Evolutionary conservation across 2,888 invertebrate genomes (phyloP), one percentile per base, ranked within the genome.

Genomic region (Diadegma fenestrale): DNA sequence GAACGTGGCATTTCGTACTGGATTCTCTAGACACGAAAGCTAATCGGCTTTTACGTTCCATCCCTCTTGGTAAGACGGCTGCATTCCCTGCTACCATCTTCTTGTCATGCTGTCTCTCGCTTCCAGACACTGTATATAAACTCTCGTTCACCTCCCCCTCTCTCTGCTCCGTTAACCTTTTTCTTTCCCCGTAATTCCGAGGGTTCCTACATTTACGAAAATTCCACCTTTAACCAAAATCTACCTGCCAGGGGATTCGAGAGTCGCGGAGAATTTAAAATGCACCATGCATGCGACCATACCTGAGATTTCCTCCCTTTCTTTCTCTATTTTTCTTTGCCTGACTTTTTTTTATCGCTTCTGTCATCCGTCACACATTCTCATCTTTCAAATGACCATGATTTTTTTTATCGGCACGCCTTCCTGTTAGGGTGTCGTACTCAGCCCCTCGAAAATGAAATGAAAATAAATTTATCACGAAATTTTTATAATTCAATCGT

Each of bases 21-120:
- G 64, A 82, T 82, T 82, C 82, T 78, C 68, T 45, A 82, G 78
- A 68, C 45, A 48, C 78, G 72, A 68, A 66, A 73, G 68, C 78
- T 82, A 82, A 82, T 82, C 82, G 82, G 82, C 82, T 82, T 82
- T 82, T 82, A 63, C 82, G 72, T 78, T 72, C 51, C 72, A 78
- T 78, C 66, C 82, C 66, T 66, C 69, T 26, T 45, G 58, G 30
- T 30, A 17, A 22, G 43, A 54, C 71, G 26, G 51, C 51, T 45
- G 78, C 78, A 73, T 78, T 82, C 77, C 71, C 81, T 69, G 48
- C 69, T 45, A 51, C 54, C 68, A 51, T 61, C 69, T 68, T 76
- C 58, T n/a, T 66, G 51, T 78, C 72, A 30, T 71, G 51, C 51
- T 22, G 51, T 63, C 51, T 66, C 51, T 43, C 43, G 37, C 63